Evolutionary conservation across 2,888 invertebrate species (phyloP).

Genomic region (Lissonota sp.): DNA sequence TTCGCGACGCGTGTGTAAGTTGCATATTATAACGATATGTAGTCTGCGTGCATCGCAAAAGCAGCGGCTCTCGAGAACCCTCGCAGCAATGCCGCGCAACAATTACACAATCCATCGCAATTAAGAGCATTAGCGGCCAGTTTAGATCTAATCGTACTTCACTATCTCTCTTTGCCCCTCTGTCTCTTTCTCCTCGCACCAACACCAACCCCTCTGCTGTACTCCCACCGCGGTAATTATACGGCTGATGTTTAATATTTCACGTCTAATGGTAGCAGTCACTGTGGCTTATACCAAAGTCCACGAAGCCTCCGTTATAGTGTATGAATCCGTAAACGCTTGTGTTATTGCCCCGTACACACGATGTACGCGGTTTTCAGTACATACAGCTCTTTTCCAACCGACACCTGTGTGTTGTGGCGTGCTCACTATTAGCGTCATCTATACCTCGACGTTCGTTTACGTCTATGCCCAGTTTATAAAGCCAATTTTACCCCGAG

Average conservation of each 20-base stretch:
- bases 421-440: conserved; percentile 51
- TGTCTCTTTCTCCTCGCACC: conserved; percentile 15
- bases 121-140: conserved; percentile 73
- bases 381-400: conserved; percentile 47
- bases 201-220: conserved; percentile 52
- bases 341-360: conserved; percentile 14
- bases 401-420: conserved; percentile 10
- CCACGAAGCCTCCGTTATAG: conserved; percentile 2
- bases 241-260: conserved; percentile 75
- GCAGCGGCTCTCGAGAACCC: conserved; percentile 47
- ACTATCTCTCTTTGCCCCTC: conserved; percentile 25
- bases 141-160: conserved; percentile 74
- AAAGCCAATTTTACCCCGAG: conserved; percentile 33
- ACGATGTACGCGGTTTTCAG: conserved; percentile 4
- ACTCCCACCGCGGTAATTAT: conserved; percentile 73
- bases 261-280: conserved; percentile 69
- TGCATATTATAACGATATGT: conserved; percentile 21
- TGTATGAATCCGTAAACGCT: conserved; percentile 9
- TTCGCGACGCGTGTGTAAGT: conserved; percentile 14
- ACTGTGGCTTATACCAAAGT: conserved; percentile 33
- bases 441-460: conserved; percentile 39
- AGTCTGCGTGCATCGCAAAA: conserved; percentile 21
- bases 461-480: conserved; percentile 31
- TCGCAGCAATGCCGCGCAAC: conserved; percentile 58
- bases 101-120: conserved; percentile 78